Conservation (phyloP, 2,113 vertebrate genomes). For the Dendropsophus ebraccatus region DNA sequence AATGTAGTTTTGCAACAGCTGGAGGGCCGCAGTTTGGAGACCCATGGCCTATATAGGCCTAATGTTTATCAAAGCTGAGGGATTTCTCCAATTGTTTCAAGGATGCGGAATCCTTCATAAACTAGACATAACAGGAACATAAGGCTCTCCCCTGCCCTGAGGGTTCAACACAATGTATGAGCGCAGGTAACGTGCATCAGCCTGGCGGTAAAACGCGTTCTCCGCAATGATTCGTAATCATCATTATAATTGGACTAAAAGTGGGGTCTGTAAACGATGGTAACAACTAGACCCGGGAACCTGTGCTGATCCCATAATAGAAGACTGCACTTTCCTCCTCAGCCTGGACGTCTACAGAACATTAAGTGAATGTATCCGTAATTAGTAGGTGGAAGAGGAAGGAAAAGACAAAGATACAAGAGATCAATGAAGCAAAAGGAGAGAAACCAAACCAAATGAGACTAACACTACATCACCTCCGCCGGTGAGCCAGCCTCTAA, state of each 20-base stretch:
- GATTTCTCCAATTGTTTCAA: no score
- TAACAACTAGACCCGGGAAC: not conserved
- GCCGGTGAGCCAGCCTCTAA: constrained; percentile 7
- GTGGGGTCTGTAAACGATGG: not conserved
- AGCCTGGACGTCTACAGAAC: not conserved
- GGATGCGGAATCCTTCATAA: no score
- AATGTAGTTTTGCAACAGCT: no score
- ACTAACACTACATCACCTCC: constrained; percentile 28
- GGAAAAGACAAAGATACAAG: constrained; percentile 13
- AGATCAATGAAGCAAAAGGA: constrained; percentile 51
- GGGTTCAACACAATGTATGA: not conserved
- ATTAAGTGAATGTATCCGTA: constrained; percentile 31
- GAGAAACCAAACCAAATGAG: constrained; percentile 39
- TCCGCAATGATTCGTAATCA: not conserved
- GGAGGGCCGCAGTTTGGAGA: no score
- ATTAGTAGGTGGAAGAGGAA: constrained; percentile 38
- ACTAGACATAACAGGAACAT: no score
- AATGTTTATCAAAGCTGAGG: no score
- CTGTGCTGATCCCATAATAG: not conserved
- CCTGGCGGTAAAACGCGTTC: no score
- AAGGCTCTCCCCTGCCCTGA: no score
- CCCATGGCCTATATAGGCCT: no score
- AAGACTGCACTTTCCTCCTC: not conserved
- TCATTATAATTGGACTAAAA: not conserved
- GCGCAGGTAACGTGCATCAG: not conserved